Base-by-base conservation (phyloP, 2,113 vertebrate genomes). In the Platysternon megacephalum region DNA sequence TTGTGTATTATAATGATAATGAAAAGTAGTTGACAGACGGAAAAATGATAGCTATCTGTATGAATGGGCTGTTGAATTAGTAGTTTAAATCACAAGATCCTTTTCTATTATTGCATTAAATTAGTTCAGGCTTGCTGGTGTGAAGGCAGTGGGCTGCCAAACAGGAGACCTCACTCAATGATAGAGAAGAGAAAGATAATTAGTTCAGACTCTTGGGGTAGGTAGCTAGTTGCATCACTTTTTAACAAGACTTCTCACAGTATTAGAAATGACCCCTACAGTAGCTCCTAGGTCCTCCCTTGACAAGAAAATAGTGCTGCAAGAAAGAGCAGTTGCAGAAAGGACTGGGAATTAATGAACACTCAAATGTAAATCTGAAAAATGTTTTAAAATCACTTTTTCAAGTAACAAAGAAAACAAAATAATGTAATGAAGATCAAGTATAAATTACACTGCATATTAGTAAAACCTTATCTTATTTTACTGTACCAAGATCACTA, bases 1-100 rank as follows among this genome's bases (percentile, higher is more conserved):
- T 92, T 49, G 87, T 65, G 87, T 85, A 89, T 79, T 52, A 52
- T 10, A 95, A 88, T 95, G 74, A 80, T 58, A 95, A 85, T 89
- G 97, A 97, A 65, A 96, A 97, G 91, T 2, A 19, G 80, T 1
- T 96, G 79, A 89, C 56, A 95, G 56, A 97, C 92, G 97, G 95
- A 78, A 88, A 96, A 97, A 44, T 92, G 93, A 86, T 82, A 96
- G 72, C 35, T 91, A 52, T 32, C 11, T 87, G 84, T 42, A 52
- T 84, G 93, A 93, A 94, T 89, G 95, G 48, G 79, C 53, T 97
- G 89, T 44, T 94, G 84, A 88, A 85, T 21, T 61, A 1, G 0
- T 82, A 79, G 22, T 85, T 97, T 92, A 61, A 61, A 82, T 90
- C 51, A 91, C 10, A 65, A 53, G 12, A 48, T 24, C 32, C 42